phyloP scores from a whole-genome alignment of 2,888 invertebrate genomes.

The Tanypteryx hageni region DNA sequence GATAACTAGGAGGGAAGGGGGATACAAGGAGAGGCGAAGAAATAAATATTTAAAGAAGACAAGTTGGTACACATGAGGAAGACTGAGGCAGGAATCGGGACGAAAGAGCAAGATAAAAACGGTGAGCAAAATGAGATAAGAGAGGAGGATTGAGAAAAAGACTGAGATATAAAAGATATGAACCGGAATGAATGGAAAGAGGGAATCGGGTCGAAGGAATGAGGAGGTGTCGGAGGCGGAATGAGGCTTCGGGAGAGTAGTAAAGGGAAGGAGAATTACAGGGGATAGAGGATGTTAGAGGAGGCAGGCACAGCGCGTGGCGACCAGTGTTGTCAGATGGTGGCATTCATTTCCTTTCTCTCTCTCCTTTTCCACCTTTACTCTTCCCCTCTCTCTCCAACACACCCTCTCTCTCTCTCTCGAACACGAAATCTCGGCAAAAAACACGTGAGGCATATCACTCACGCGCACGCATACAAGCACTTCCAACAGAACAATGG shows the following conservation, averaged over 20 bases:
- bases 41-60: too few species aligned
- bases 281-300: background rate
- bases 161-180: too few species aligned
- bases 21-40: background rate
- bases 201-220: background rate
- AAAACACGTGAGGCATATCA: background rate
- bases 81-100: background rate
- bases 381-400: background rate
- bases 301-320: background rate
- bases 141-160: background rate
- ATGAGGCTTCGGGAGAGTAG: background rate
- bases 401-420: background rate
- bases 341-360: background rate
- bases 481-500: too few species aligned
- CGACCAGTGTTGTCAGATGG: constrained; percentile 15
- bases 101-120: background rate
- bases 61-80: too few species aligned
- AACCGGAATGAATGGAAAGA: background rate
- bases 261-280: background rate
- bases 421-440: constrained; percentile 23
- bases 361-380: background rate
- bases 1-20: background rate
- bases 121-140: background rate
- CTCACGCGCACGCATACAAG: background rate
- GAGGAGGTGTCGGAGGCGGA: background rate